A percentile compares a stretch with the other conserved stretches of the same genome.
Conservation (phyloP, 2,888 invertebrate species). For the Synergus japonicus region DNA sequence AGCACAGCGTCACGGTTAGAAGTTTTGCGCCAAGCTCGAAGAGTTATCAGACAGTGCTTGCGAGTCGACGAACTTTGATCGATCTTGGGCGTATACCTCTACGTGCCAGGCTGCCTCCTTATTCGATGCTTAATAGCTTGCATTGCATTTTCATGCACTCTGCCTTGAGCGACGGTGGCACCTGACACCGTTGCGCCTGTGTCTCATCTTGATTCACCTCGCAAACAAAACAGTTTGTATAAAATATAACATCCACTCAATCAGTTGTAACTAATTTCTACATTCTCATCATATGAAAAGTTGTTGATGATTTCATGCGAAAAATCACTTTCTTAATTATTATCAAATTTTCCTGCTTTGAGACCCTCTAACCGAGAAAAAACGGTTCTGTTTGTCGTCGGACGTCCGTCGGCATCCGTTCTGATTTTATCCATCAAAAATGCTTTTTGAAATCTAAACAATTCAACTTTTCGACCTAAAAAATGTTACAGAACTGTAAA, state of each 20-base stretch:
- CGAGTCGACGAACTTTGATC: conserved; percentile 64
- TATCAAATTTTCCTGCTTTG: no score
- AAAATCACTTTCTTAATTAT: no score
- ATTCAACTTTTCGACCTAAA: no score
- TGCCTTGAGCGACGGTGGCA: conserved; percentile 21
- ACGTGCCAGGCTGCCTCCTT: conserved; percentile 30
- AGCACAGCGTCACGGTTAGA: conserved; percentile 13
- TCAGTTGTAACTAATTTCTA: neutral
- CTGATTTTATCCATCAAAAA: no score
- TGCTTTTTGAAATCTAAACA: no score
- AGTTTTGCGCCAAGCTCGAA: conserved; percentile 28
- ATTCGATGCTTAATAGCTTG: conserved; percentile 25
- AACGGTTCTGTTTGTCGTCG: no score
- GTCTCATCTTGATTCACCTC: conserved; percentile 20
- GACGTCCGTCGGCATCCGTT: no score
- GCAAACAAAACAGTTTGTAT: neutral
- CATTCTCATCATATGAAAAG: no score
- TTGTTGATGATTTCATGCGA: no score
- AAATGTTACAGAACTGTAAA: no score
- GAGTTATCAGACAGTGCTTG: conserved; percentile 26
- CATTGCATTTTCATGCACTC: conserved; percentile 24
- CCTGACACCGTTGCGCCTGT: conserved; percentile 29
- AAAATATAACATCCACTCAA: neutral
- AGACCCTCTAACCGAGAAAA: no score
- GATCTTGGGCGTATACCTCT: conserved; percentile 60